A percentile compares a stretch with the other conserved stretches of the same genome.
Evolutionary conservation across 2,797 vertebrate species (phyloP).

Genomic region (Neopelma chrysocephalum): DNA sequence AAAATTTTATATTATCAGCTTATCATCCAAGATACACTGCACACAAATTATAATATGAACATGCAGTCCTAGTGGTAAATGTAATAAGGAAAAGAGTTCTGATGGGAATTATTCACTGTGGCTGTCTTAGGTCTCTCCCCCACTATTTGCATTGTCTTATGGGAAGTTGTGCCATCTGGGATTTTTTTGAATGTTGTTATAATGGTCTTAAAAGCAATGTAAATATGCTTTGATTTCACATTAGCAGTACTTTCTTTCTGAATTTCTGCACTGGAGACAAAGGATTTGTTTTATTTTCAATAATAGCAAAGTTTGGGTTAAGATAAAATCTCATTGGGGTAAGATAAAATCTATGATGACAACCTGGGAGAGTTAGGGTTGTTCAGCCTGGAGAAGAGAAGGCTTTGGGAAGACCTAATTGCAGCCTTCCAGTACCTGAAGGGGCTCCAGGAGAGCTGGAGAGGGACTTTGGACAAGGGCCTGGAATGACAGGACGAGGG

Average conservation of each 20-base stretch:
- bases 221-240: background rate
- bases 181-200: background rate
- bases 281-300: background rate
- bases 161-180: background rate
- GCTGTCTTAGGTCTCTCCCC: background rate
- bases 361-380: background rate
- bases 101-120: background rate
- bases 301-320: background rate
- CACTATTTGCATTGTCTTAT: background rate
- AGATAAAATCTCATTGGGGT: background rate
- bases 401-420: background rate
- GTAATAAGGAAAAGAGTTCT: background rate
- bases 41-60: background rate
- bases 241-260: background rate
- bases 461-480: background rate
- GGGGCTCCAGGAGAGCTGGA: background rate
- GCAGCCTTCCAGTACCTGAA: background rate
- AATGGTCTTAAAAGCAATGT: background rate
- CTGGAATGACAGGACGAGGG: background rate
- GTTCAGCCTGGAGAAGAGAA: background rate
- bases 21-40: background rate
- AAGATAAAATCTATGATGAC: background rate
- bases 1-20: background rate
- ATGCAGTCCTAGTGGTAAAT: background rate
- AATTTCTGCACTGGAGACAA: background rate